Evolutionary conservation across 1,140 invertebrate genomes (phyloP), one percentile per base, ranked within the genome.

Genomic region (Brachionus calyciflorus): DNA sequence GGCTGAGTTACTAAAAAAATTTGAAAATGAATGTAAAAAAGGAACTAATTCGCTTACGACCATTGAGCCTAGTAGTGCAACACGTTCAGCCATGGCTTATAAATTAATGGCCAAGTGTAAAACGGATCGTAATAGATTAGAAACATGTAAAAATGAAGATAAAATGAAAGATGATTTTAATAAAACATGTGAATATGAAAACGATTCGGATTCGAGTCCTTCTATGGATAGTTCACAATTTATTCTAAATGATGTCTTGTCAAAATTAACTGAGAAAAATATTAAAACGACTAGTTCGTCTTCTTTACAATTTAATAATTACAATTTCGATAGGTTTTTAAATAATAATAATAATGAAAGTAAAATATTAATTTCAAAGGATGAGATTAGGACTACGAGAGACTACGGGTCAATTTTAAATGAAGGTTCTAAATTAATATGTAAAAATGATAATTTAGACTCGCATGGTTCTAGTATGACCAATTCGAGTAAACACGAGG

Each of bases 381-480:
- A 46, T 5, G 14, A 5, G 9, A 46, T 7, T 46, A 14, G 3
- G 9, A 37, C 3, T 37, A 37, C 9, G 33, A 3, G 44, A 5
- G 9, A 37, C 3, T 37, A 37, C 9, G 33, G 4, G 9, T 9
- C 33, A 37, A 37, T 5, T 37, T 9, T 5, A 37, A 9, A 37
- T 5, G 9, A 33, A 2, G 30, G 55, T 5, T 60, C 30, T 7
- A 33, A 33, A 17, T 10, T 60, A 17, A 9, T 17, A 21, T 60
- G 30, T 30, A 60, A 48, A 46, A 51, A 21, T 14, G 65, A 48
- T 26, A 37, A 70, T 46, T 17, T 60, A 9, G 65, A 70, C 17
- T 70, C 65, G 40, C 65, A 70, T 33, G 65, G 65, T 9, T 70
- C 65, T n/a, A 70, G 65, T 33, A 49, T 70, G 65, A 70, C 65